Evolutionary conservation across 2,888 invertebrate genomes (phyloP).

Genomic region (Artemia sinica): DNA sequence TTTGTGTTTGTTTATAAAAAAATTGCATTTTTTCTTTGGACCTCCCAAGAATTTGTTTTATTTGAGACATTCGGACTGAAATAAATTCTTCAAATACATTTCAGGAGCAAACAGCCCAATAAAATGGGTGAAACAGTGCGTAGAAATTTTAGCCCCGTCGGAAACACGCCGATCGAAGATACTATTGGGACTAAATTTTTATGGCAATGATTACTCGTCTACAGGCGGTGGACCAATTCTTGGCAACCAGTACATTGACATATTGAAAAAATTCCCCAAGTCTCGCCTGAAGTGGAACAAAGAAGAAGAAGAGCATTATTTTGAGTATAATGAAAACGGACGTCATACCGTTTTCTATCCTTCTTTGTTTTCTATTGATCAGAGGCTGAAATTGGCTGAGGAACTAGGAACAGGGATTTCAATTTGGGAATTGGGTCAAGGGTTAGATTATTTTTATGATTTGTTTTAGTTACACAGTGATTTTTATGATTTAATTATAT

Average conservation of each 20-base stretch:
- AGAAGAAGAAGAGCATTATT: conserved; percentile 60
- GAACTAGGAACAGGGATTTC: conserved; percentile 67
- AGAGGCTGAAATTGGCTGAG: conserved; percentile 56
- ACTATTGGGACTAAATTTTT: conserved; percentile 76
- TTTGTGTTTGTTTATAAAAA: not conserved
- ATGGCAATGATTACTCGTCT: conserved; percentile 69
- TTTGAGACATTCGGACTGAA: not conserved
- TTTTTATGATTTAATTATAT: no score
- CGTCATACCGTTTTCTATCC: conserved; percentile 72
- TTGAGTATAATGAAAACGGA: conserved; percentile 61
- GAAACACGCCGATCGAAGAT: conserved; percentile 52
- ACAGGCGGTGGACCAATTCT: conserved; percentile 67
- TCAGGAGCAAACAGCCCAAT: conserved; percentile 73
- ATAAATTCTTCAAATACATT: conserved; percentile 24
- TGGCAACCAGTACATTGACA: conserved; percentile 55
- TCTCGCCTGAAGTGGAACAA: conserved; percentile 59
- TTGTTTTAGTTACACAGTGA: conserved; percentile 39
- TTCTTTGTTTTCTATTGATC: conserved; percentile 63
- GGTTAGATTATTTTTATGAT: conserved; percentile 85
- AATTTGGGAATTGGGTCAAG: conserved; percentile 93
- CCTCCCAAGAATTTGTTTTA: not conserved
- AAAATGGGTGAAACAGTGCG: conserved; percentile 57
- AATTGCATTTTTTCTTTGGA: conserved; percentile 16
- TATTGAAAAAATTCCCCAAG: conserved; percentile 48
- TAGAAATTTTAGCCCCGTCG: conserved; percentile 51